phyloP scores from a whole-genome alignment of 2,888 invertebrate genomes.

The Agonum fuliginosum region DNA sequence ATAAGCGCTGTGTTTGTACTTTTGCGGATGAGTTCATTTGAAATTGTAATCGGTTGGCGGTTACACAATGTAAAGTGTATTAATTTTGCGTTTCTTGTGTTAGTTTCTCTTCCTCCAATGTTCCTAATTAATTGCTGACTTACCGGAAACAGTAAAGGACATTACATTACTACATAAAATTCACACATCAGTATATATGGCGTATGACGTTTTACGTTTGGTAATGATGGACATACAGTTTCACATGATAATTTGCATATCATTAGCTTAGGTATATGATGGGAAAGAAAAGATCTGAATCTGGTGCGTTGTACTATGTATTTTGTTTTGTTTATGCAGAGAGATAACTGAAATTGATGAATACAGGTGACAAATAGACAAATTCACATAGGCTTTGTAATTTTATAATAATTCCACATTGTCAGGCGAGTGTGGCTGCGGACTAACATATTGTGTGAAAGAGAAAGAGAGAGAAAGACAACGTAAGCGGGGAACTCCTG shows the following conservation, averaged over 20 bases:
- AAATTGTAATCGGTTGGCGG: slow-evolving; percentile 36
- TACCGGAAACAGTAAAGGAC: slow-evolving; percentile 57
- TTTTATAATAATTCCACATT: too few species aligned
- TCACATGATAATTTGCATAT: slow-evolving; percentile 59
- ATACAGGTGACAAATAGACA: slow-evolving; percentile 44
- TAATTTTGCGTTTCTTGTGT: slow-evolving; percentile 32
- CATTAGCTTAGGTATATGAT: slow-evolving; percentile 45
- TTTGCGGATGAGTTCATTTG: slow-evolving; percentile 32
- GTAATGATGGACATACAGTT: slow-evolving; percentile 53
- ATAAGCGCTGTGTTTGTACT: background rate
- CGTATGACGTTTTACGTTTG: slow-evolving; percentile 38
- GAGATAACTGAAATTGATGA: too few species aligned
- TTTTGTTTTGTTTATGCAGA: slow-evolving; percentile 13
- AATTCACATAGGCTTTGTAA: slow-evolving; percentile 18
- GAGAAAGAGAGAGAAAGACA: background rate
- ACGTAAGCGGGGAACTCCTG: slow-evolving; percentile 52
- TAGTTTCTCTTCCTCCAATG: slow-evolving; percentile 52
- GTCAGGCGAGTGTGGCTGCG: slow-evolving; percentile 48
- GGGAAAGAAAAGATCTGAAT: slow-evolving; percentile 56
- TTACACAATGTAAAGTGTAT: slow-evolving; percentile 36
- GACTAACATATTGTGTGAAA: slow-evolving; percentile 17
- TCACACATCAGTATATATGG: slow-evolving; percentile 41
- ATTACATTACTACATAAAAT: slow-evolving; percentile 51
- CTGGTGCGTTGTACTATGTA: slow-evolving; percentile 19
- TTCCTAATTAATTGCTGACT: slow-evolving; percentile 48